Percentiles rank a stretch among this genome's conserved stretches.
Conservation (phyloP, 2,888 invertebrate species). For the Scaptodrosophila latifasciaeformis region DNA sequence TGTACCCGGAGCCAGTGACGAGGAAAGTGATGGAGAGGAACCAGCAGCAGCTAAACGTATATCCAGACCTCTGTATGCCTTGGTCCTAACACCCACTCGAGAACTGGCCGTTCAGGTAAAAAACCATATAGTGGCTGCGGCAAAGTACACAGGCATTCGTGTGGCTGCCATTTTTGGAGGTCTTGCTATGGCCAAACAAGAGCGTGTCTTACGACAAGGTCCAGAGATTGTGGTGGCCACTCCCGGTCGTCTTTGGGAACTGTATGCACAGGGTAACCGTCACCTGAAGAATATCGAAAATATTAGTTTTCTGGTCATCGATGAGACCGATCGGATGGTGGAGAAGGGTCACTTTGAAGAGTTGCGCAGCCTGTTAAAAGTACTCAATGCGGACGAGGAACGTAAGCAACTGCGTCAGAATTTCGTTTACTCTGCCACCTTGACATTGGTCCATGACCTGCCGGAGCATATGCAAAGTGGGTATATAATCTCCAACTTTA, state of each 20-base stretch:
- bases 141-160: constrained; percentile 85
- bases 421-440: constrained; percentile 97
- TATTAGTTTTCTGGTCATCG: constrained; percentile 92
- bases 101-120: constrained; percentile 96
- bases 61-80: constrained; percentile 81
- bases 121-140: constrained; percentile 86
- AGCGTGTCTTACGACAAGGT: constrained; percentile 85
- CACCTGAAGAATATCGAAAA: constrained; percentile 84
- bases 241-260: constrained; percentile 97
- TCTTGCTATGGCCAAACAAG: constrained; percentile 94
- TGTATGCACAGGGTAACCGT: constrained; percentile 85
- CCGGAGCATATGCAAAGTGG: constrained; percentile 82
- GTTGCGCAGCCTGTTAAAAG: constrained; percentile 85
- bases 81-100: constrained; percentile 95
- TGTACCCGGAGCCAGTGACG: constrained; percentile 49
- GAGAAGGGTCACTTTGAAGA: constrained; percentile 98
- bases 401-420: constrained; percentile 84
- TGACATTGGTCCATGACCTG: constrained; percentile 92
- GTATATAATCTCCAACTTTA: background rate
- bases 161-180: constrained; percentile 94
- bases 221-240: constrained; percentile 98
- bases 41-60: constrained; percentile 16
- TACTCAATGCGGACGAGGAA: constrained; percentile 83
- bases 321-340: constrained; percentile 99
- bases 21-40: constrained; percentile 48